Conservation (phyloP, 2,888 invertebrate genomes). For the Eurytoma californica region DNA sequence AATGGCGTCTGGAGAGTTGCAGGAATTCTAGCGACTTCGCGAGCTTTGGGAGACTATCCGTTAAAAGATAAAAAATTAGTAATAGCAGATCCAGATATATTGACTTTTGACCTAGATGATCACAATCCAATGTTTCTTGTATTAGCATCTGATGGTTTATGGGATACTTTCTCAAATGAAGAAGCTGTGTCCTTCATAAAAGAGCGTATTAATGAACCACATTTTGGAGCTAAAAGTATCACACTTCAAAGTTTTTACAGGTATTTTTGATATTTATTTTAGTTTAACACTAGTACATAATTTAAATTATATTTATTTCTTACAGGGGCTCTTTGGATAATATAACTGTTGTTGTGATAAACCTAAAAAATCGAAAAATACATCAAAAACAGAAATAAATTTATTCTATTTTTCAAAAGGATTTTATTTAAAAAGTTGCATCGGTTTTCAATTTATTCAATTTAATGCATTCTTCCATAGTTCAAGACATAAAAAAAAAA, state of each 20-base stretch:
- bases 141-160: slow-evolving; percentile 95
- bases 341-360: slow-evolving; percentile 94
- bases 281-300: background rate
- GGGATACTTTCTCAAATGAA: slow-evolving; percentile 97
- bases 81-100: slow-evolving; percentile 96
- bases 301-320: slow-evolving; percentile 39
- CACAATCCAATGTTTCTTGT: slow-evolving; percentile 93
- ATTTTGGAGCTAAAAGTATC: slow-evolving; percentile 93
- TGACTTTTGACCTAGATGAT: slow-evolving; percentile 91
- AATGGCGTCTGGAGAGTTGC: slow-evolving; percentile 98
- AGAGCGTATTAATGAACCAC: slow-evolving; percentile 89
- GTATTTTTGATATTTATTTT: slow-evolving; percentile 56
- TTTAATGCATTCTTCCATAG: no score
- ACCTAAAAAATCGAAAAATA: slow-evolving; percentile 79
- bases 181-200: slow-evolving; percentile 94
- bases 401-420: no score
- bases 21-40: slow-evolving; percentile 94
- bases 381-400: slow-evolving; percentile 60
- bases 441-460: no score
- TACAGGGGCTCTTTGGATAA: slow-evolving; percentile 93
- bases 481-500: no score
- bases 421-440: no score
- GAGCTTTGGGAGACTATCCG: slow-evolving; percentile 96
- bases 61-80: slow-evolving; percentile 95
- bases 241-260: slow-evolving; percentile 90